A percentile compares a stretch with the other conserved stretches of the same genome.
Evolutionary conservation across 64 coral and sea anemone genomes (phyloP).

Genomic region (Actinia equina): DNA sequence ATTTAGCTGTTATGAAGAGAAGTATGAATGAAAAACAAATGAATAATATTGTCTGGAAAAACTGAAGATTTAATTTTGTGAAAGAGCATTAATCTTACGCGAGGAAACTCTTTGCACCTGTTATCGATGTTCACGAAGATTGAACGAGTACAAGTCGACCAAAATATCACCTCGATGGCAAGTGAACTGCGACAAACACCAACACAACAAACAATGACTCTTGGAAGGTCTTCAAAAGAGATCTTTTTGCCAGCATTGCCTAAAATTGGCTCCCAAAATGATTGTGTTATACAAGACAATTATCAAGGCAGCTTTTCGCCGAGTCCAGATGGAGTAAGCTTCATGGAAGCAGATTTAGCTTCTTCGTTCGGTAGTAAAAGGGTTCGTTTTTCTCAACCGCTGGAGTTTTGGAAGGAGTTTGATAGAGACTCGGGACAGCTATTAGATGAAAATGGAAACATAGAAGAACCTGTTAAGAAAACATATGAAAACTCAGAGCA

Average conservation of each 20-base stretch:
- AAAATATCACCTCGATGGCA: background rate
- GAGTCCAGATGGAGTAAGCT: background rate
- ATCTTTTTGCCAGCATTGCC: background rate
- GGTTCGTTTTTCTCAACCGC: slow-evolving; percentile 58
- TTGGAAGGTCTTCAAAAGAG: background rate
- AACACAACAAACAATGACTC: background rate
- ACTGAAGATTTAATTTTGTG: background rate
- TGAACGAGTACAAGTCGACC: background rate
- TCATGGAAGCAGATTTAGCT: background rate
- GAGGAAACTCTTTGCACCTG: background rate
- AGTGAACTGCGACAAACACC: background rate
- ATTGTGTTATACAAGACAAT: background rate
- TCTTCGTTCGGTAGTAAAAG: background rate
- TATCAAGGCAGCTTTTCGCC: background rate
- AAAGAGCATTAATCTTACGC: background rate
- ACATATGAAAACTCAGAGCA: background rate
- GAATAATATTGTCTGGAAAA: background rate
- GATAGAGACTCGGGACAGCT: slow-evolving; percentile 55
- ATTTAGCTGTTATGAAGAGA: background rate
- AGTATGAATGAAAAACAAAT: background rate
- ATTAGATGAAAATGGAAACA: background rate
- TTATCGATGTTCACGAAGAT: background rate
- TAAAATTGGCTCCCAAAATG: background rate
- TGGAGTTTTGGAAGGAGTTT: slow-evolving; percentile 75
- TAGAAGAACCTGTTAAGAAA: slow-evolving; percentile 18